phyloP scores from a whole-genome alignment of 1,140 invertebrate species.

The Bombyx mandarina region DNA sequence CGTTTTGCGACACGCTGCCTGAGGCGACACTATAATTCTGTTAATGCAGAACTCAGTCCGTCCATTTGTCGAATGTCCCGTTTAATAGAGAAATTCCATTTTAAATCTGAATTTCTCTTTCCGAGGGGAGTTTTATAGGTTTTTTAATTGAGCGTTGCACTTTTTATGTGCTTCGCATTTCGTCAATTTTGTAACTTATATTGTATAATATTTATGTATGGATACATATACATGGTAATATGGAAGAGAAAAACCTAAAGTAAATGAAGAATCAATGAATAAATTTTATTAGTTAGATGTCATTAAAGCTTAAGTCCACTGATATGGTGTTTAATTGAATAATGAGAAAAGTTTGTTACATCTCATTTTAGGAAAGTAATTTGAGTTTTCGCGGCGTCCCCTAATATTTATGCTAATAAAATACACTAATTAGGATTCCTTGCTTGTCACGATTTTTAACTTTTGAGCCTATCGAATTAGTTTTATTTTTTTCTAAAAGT shows the following conservation, averaged over 20 bases:
- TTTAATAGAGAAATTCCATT: constrained; percentile 51
- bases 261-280: too few species aligned
- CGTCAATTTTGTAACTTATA: too few species aligned
- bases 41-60: constrained; percentile 47
- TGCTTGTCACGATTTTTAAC: constrained; percentile 10
- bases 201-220: too few species aligned
- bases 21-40: constrained; percentile 29
- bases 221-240: too few species aligned
- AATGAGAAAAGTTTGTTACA: constrained; percentile 1
- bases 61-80: constrained; percentile 48
- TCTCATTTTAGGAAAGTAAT: constrained; percentile 8
- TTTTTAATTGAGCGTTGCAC: constrained; percentile 26
- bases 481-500: constrained; percentile 9
- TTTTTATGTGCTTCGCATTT: constrained; percentile 1
- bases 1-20: constrained; percentile 30
- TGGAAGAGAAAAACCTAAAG: too few species aligned
- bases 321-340: too few species aligned
- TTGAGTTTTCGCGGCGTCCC: constrained; percentile 1
- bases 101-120: constrained; percentile 29
- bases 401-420: constrained; percentile 22
- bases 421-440: constrained; percentile 24
- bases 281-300: too few species aligned
- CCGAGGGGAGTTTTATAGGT: constrained; percentile 24
- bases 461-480: constrained; percentile 15
- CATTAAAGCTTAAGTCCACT: too few species aligned